Evolutionary conservation across 2,888 invertebrate species (phyloP).

Genomic region (Ditylenchus weischeri): DNA sequence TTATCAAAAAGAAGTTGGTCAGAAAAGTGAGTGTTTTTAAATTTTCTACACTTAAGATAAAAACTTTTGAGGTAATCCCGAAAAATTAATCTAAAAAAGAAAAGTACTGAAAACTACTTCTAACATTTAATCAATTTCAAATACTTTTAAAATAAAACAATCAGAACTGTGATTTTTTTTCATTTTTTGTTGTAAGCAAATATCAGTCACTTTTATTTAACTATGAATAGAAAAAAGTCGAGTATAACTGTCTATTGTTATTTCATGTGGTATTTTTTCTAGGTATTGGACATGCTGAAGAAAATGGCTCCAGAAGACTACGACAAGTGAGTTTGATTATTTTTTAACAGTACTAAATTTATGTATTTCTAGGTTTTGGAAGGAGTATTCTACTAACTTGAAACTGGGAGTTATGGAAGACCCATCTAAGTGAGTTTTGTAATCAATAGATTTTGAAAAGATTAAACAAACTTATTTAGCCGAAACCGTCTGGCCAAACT

Average conservation of each 20-base stretch:
- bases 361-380: constrained; percentile 74
- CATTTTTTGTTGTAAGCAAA: too few species aligned
- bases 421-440: constrained; percentile 70
- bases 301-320: constrained; percentile 86
- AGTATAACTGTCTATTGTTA: neutral
- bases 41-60: too few species aligned
- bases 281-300: constrained; percentile 72
- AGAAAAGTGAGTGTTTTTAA: constrained; percentile 68
- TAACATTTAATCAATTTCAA: too few species aligned
- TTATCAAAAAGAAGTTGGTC: constrained; percentile 96
- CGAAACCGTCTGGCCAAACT: constrained; percentile 91
- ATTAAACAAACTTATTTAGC: constrained; percentile 35
- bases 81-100: too few species aligned
- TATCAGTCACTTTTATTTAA: too few species aligned
- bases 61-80: too few species aligned
- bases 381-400: constrained; percentile 95
- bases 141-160: too few species aligned
- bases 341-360: too few species aligned
- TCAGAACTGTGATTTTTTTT: too few species aligned
- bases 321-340: constrained; percentile 63
- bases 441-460: too few species aligned
- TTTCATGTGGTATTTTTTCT: neutral
- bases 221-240: too few species aligned
- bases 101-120: too few species aligned
- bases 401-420: constrained; percentile 97